Base-by-base conservation (phyloP, 2,888 invertebrate species). In the Gryllus longicercus region DNA sequence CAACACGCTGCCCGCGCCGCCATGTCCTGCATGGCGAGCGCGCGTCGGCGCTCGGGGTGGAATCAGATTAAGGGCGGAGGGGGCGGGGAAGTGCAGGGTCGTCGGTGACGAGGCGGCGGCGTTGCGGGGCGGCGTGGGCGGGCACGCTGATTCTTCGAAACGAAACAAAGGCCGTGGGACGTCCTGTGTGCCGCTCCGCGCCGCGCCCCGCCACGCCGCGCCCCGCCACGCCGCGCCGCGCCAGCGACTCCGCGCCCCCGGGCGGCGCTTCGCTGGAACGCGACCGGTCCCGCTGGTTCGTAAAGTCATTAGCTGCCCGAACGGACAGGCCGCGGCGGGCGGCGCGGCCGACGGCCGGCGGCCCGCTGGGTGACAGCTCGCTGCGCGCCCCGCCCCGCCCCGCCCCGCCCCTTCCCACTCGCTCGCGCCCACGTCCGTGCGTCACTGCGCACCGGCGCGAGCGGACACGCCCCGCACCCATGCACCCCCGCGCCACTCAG, bases 281-380 rank as follows among this genome's bases (percentile, higher is more conserved):
- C 12, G 63, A 63, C 63, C 63, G 63, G 63, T 63, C 63, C 18
- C 63, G 63, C 63, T 63, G 63, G 63, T 63, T 63, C 63, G 63
- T 63, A 63, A 63, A 63, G 63, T 63, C 63, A 63, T 63, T 63
- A 63, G 63, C 63, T 63, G 63, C 63, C 63, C 63, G 63, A 63
- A 63, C 63, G 63, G 63, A 63, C 63, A 63, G 63, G 63, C 63
- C 63, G 63, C 63, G 18, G 63, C 63, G 63, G 63, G 63, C 63
- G 63, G 63, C 18, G 5, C 18, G 18, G 12, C 63, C 16, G 63
- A 63, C 63, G 63, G 63, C 16, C 18, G 63, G 63, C 16, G 63
- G 63, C 63, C 63, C 12, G 63, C 18, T 18, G 63, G 12, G 63
- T 63, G 63, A 63, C 63, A 63, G 63, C 63, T 63, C 63, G 18